Conservation (phyloP, 2,113 vertebrate species). For the Sander lucioperca region DNA sequence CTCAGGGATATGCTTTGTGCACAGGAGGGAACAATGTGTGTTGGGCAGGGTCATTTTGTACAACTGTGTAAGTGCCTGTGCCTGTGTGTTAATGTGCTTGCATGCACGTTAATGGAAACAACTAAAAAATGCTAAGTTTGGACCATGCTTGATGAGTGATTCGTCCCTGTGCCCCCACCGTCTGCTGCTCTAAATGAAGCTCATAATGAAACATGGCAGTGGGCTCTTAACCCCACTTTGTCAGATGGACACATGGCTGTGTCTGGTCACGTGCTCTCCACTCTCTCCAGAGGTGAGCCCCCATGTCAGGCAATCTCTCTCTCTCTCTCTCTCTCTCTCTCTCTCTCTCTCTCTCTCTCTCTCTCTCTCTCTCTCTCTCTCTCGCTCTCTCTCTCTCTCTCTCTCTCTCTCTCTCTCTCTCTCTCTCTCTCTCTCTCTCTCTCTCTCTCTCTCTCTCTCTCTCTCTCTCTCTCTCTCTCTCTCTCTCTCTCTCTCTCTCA, state of each 20-base stretch:
- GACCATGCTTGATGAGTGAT: conserved; percentile 28
- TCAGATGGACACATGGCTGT: conserved; percentile 59
- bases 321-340: too few species aligned
- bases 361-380: too few species aligned
- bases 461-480: too few species aligned
- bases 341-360: conserved; percentile 23
- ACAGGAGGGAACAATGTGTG: conserved; percentile 21
- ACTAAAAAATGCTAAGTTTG: conserved; percentile 27
- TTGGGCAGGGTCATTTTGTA: conserved; percentile 41
- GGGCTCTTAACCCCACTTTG: conserved; percentile 73
- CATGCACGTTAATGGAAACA: conserved; percentile 14
- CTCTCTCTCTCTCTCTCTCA: too few species aligned
- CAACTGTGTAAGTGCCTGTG: conserved; percentile 17
- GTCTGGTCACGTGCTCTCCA: conserved; percentile 42
- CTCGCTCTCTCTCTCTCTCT: too few species aligned
- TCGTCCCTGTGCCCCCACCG: conserved; percentile 41
- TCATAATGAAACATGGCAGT: conserved; percentile 71
- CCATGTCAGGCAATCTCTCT: conserved; percentile 29
- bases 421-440: too few species aligned
- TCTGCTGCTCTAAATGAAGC: conserved; percentile 61
- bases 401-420: too few species aligned
- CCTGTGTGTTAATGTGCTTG: conserved; percentile 15
- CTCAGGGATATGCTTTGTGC: conserved; percentile 57
- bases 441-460: too few species aligned
- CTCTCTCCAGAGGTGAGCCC: conserved; percentile 56